Percentiles rank a stretch among this genome's conserved stretches.
phyloP scores from a whole-genome alignment of 2,888 invertebrate genomes.

The Tortricodes alternella region DNA sequence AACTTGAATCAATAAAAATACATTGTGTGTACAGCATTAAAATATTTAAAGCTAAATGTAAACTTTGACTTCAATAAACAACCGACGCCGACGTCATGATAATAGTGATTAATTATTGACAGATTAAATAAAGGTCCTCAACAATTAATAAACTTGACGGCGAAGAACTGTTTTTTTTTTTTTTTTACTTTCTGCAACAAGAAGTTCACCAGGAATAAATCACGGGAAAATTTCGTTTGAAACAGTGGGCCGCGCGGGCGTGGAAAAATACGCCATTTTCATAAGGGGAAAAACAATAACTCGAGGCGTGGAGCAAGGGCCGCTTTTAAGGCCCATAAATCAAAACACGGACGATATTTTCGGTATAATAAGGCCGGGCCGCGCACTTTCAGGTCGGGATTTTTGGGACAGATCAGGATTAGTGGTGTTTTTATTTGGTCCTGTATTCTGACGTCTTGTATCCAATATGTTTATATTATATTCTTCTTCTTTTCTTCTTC shows the following conservation, averaged over 20 bases:
- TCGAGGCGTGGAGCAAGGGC: slow-evolving; percentile 69
- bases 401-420: slow-evolving; percentile 71
- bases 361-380: slow-evolving; percentile 58
- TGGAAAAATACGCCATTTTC: slow-evolving; percentile 72
- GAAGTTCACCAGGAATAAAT: slow-evolving; percentile 63
- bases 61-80: neutral
- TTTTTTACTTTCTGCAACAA: slow-evolving; percentile 58
- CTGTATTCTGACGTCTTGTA: slow-evolving; percentile 59
- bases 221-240: slow-evolving; percentile 57
- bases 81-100: neutral
- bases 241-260: slow-evolving; percentile 55
- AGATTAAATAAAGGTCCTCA: slow-evolving; percentile 29
- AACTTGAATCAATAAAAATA: no score
- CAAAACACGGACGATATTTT: slow-evolving; percentile 76
- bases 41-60: neutral
- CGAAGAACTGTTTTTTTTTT: slow-evolving; percentile 43
- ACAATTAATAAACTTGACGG: slow-evolving; percentile 41
- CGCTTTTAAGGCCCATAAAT: slow-evolving; percentile 79
- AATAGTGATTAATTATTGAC: slow-evolving; percentile 6
- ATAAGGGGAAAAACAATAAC: slow-evolving; percentile 79
- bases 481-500: no score
- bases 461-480: slow-evolving; percentile 2
- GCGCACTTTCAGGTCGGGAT: slow-evolving; percentile 64
- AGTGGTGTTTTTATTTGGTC: slow-evolving; percentile 76
- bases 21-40: no score